Conservation (phyloP, 2,797 vertebrate genomes). For the Pseudochaenichthys georgianus region DNA sequence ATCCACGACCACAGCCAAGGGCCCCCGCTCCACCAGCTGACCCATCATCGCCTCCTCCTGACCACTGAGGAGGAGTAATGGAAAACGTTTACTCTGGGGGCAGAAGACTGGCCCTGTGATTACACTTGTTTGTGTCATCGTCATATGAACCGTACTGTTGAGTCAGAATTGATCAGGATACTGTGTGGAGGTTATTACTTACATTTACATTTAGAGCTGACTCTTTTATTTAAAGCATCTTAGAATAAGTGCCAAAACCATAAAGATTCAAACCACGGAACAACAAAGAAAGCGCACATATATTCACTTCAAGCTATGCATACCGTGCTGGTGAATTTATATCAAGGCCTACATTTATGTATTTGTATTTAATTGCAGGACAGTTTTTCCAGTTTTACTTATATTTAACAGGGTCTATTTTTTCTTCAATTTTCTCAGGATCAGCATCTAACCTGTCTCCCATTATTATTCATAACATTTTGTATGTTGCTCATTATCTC, state of each 20-base stretch:
- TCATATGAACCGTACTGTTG: neutral
- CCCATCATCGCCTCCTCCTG: constrained; percentile 90
- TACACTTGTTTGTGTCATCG: neutral
- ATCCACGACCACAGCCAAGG: constrained; percentile 89
- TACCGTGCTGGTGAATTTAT: too few species aligned
- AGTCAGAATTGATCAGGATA: neutral
- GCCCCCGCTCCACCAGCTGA: constrained; percentile 86
- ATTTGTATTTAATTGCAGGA: too few species aligned
- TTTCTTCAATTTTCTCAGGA: neutral
- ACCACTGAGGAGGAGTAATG: constrained; percentile 70
- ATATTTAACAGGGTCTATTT: constrained; percentile 3
- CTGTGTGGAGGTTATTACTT: neutral
- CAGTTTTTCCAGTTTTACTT: neutral
- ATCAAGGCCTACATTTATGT: too few species aligned
- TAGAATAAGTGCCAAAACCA: too few species aligned
- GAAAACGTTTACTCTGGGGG: neutral
- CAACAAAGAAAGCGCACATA: too few species aligned
- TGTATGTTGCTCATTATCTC: neutral
- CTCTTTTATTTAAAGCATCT: too few species aligned
- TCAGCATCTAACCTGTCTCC: neutral
- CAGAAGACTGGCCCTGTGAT: neutral
- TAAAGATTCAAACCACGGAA: too few species aligned
- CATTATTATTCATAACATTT: neutral
- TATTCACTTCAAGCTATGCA: too few species aligned
- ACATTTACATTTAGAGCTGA: too few species aligned